Evolutionary conservation across 2,113 vertebrate species (phyloP), one percentile per base, ranked within the genome.

Genomic region (Pantherophis guttatus): DNA sequence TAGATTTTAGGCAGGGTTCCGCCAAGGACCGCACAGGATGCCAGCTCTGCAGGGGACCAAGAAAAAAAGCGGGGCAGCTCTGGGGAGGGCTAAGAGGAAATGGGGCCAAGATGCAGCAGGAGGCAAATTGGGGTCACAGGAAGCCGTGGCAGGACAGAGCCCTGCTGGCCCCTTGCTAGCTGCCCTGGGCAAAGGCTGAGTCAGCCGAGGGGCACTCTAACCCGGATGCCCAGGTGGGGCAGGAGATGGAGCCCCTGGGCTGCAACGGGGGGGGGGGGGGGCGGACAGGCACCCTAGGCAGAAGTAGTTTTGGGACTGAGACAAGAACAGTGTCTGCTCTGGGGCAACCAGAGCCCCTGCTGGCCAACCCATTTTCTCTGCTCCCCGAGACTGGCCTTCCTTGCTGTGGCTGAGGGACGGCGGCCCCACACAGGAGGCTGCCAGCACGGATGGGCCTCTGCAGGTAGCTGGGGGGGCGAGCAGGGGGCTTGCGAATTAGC

Each of bases 271-370:
- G 55, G 17, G 24, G 8, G 9, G 9, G 3, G 9, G 0, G 50
- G 10, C 0, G 24, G 5, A 12, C 48, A 8, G 86, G 26, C 4
- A 1, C 24, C 13, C 12, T 29, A 0, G 3, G 26, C 86, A 8
- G 26, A 9, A 15, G 5, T 8, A 9, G 2, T 15, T 87, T 2
- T 6, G 26, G 86, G 48, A 24, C 48, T 15, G 65, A 15, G n/a
- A 15, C 29, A 0, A 2, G 11, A 54, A 1, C 53, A 6, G 52
- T 26, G 6, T 55, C 52, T 4, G 0, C 23, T 48, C 8, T 81
- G 70, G 26, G 17, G 85, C 81, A 8, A 2, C 85, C 85, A n/a
- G n/a, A 3, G 75, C 39, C 39, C 5, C 19, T 44, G 8, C 65
- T 11, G 26, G 62, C 39, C 81, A 44, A 4, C 9, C 8, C 19